phyloP scores from a whole-genome alignment of 1,140 invertebrate species.

The Apolygus lucorum region DNA sequence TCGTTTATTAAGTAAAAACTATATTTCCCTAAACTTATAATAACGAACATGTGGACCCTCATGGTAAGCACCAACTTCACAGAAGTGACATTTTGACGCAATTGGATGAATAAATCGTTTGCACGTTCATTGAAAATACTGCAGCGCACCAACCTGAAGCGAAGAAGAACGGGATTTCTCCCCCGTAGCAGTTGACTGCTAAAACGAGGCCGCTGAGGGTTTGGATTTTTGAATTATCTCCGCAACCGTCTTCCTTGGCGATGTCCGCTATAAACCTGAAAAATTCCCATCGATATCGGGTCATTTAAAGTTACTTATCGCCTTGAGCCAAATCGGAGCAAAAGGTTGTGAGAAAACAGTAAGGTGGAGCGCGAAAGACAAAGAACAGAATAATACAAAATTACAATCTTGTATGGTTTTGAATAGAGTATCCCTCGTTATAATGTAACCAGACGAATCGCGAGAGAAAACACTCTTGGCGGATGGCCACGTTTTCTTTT shows the following conservation, averaged over 20 bases:
- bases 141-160: slow-evolving; percentile 35
- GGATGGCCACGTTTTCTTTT: too few relatives aligned
- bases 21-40: background rate
- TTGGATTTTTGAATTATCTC: slow-evolving; percentile 35
- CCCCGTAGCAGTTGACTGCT: slow-evolving; percentile 42
- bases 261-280: slow-evolving; percentile 38
- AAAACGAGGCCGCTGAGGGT: slow-evolving; percentile 44
- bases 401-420: too few relatives aligned
- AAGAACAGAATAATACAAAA: background rate
- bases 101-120: background rate
- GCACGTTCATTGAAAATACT: background rate
- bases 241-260: slow-evolving; percentile 26
- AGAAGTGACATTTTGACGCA: too few relatives aligned
- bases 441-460: too few relatives aligned
- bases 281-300: background rate
- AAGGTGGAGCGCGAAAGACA: too few relatives aligned
- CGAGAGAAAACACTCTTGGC: too few relatives aligned
- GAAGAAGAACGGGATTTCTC: slow-evolving; percentile 46
- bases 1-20: background rate
- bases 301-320: background rate
- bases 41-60: background rate
- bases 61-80: too few relatives aligned
- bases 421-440: too few relatives aligned
- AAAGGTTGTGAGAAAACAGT: too few relatives aligned
- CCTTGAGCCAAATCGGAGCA: background rate